phyloP scores from a whole-genome alignment of 2,797 vertebrate species.

The Pipistrellus kuhlii region DNA sequence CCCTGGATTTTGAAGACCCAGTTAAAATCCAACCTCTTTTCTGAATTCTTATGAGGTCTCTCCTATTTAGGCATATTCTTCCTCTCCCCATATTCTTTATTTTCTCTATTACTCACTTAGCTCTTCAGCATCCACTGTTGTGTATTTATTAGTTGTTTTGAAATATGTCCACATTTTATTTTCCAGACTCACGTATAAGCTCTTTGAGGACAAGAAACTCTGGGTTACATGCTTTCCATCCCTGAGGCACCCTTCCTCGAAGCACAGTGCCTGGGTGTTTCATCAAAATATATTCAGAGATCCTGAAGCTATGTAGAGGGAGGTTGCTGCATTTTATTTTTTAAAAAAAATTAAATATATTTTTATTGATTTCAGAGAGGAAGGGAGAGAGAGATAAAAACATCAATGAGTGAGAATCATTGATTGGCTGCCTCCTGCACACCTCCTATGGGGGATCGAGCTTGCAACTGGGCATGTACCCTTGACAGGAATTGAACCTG shows the following conservation, averaged over 20 bases:
- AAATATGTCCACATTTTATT: neutral
- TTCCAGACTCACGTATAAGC: neutral
- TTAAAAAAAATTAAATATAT: too few relatives aligned
- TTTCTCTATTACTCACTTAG: neutral
- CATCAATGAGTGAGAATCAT: too few relatives aligned
- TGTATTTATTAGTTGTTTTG: neutral
- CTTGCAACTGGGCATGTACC: too few relatives aligned
- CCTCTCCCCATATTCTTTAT: neutral
- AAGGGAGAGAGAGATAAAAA: too few relatives aligned
- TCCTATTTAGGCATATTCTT: neutral
- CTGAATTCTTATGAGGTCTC: conserved; percentile 7
- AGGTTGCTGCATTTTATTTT: neutral
- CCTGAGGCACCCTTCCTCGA: neutral
- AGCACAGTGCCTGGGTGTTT: neutral
- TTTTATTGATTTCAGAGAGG: too few relatives aligned
- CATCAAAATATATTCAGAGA: neutral
- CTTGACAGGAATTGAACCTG: too few relatives aligned
- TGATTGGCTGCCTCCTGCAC: too few relatives aligned
- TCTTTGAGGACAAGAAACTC: conserved; percentile 21
- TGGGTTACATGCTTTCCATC: neutral
- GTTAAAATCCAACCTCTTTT: neutral
- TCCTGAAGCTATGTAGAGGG: neutral
- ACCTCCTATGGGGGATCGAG: too few relatives aligned
- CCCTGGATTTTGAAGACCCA: neutral
- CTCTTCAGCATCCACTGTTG: neutral